These are phyloP conservation scores for Penaeus vannamei DNA, from an alignment of 1,140 invertebrate species.

Conservation along the genomic window DNA sequence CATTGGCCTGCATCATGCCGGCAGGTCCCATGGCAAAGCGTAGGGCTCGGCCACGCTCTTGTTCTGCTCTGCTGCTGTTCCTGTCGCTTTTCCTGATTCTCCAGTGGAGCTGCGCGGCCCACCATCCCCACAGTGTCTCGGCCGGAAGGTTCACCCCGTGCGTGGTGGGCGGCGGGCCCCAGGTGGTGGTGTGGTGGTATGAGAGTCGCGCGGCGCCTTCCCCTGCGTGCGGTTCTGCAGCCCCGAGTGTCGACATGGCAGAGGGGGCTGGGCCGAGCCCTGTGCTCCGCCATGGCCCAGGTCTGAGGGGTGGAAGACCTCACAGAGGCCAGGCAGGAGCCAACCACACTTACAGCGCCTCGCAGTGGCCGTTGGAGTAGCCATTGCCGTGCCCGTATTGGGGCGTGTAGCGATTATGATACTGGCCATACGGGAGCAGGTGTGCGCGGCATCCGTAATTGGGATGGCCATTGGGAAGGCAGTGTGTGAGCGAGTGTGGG, in stretches of 20 bases:
- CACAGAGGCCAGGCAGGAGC: constrained; percentile 64
- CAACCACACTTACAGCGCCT: constrained; percentile 63
- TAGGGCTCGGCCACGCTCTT: constrained; percentile 55
- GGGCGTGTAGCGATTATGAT: constrained; percentile 58
- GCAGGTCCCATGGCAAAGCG: constrained; percentile 51
- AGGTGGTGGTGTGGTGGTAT: constrained; percentile 44
- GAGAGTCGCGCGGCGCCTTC: constrained; percentile 65
- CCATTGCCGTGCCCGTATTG: constrained; percentile 46
- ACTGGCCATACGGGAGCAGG: constrained; percentile 56
- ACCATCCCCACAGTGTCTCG: constrained; percentile 44
- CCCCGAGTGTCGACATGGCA: constrained; percentile 27
- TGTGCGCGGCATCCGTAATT: constrained; percentile 56
- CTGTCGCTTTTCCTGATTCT: constrained; percentile 37
- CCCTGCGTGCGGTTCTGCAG: constrained; percentile 53
- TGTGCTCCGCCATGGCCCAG: constrained; percentile 47
- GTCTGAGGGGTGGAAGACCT: constrained; percentile 49
- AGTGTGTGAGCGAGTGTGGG: constrained; percentile 68
- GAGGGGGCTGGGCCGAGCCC: constrained; percentile 56
- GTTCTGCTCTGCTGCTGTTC: constrained; percentile 38
- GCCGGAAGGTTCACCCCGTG: constrained; percentile 40
- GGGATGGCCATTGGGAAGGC: constrained; percentile 67
- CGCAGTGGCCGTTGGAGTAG: constrained; percentile 67
- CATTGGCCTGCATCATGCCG: constrained; percentile 1
- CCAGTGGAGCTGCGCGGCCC: constrained; percentile 37
- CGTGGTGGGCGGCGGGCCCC: constrained; percentile 41